These are phyloP conservation scores for Drosophila athabasca DNA, from an alignment of 1,140 invertebrate genomes.

Conservation along the genomic window DNA sequence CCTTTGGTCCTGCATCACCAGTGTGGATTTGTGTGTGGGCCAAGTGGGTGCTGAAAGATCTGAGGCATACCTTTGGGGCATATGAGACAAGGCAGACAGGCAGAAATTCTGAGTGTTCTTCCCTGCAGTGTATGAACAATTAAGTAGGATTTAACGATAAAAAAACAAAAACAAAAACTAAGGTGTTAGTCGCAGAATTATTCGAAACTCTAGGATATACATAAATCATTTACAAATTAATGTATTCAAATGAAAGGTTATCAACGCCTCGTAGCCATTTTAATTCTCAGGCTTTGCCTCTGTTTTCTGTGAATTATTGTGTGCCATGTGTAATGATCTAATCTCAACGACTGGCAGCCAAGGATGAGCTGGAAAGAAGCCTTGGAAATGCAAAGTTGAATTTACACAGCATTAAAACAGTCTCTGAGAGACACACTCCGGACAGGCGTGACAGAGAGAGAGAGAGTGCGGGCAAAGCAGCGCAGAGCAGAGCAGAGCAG, in stretches of 20 bases:
- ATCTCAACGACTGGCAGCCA: constrained; percentile 26
- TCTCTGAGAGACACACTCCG: background rate
- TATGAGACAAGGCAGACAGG: constrained; percentile 9
- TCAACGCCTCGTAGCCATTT: background rate
- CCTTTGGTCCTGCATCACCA: background rate
- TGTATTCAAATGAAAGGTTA: too few relatives aligned
- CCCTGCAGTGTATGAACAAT: too few relatives aligned
- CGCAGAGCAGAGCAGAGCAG: constrained; percentile 6
- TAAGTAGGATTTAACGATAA: too few relatives aligned
- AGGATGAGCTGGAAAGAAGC: constrained; percentile 23
- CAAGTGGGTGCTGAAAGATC: constrained; percentile 25
- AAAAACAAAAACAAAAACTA: too few relatives aligned
- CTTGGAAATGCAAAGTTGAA: constrained; percentile 54
- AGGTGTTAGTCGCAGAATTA: too few relatives aligned
- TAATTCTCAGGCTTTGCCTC: background rate
- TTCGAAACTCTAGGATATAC: too few relatives aligned
- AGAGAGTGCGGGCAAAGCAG: background rate
- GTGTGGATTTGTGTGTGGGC: constrained; percentile 30
- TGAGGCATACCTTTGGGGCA: constrained; percentile 28
- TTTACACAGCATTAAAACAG: constrained; percentile 66
- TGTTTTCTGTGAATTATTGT: constrained; percentile 40
- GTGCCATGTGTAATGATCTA: constrained; percentile 59
- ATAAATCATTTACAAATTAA: too few relatives aligned
- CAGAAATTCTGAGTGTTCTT: too few relatives aligned
- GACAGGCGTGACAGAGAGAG: background rate